phyloP scores from a whole-genome alignment of 2,888 invertebrate species.

The Stenotaenia linearis region DNA sequence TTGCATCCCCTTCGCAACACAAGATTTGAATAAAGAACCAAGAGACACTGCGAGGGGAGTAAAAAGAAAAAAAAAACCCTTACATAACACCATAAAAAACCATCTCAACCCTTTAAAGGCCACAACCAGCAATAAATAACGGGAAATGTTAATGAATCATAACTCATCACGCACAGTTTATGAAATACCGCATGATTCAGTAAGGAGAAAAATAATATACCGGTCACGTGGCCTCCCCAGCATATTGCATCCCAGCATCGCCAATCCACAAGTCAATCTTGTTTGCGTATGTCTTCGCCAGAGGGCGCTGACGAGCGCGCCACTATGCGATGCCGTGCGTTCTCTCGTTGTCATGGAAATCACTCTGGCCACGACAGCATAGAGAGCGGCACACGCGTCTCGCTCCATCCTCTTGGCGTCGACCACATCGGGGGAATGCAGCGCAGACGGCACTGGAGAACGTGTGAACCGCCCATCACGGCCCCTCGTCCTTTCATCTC shows the following conservation, averaged over 20 bases:
- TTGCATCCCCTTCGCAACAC: neutral
- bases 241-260: too few relatives aligned
- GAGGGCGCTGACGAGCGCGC: neutral
- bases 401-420: neutral
- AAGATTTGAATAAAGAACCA: neutral
- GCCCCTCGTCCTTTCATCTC: neutral
- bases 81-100: too few relatives aligned
- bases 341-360: slow-evolving; percentile 4
- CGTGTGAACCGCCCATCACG: neutral
- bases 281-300: neutral
- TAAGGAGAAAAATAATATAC: neutral
- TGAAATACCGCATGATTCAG: neutral
- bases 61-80: too few relatives aligned
- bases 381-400: neutral
- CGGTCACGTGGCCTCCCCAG: neutral
- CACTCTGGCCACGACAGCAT: neutral
- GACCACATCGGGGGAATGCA: neutral
- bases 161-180: neutral
- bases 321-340: neutral
- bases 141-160: too few relatives aligned
- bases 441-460: neutral
- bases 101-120: too few relatives aligned
- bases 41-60: neutral
- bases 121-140: too few relatives aligned
- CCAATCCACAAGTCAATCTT: slow-evolving; percentile 1